Evolutionary conservation across 2,888 invertebrate genomes (phyloP).

Genomic region (Lordiphosa andalusiaca): DNA sequence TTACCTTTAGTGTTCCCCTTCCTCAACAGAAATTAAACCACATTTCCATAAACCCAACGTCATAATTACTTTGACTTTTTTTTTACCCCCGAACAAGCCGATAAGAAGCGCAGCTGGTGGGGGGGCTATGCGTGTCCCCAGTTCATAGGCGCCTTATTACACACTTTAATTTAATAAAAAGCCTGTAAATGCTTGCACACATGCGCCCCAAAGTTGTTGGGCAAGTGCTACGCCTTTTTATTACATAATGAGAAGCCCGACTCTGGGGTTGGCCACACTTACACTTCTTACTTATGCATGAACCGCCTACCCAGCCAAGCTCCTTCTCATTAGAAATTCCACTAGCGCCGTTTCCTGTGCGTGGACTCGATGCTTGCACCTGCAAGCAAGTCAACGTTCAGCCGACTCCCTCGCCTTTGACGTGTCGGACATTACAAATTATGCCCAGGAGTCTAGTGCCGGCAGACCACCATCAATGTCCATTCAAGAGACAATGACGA

Average conservation of each 20-base stretch:
- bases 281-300: conserved; percentile 13
- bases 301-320: conserved; percentile 4
- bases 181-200: conserved; percentile 66
- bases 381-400: conserved; percentile 43
- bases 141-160: conserved; percentile 67
- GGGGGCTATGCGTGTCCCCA: conserved; percentile 47
- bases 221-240: conserved; percentile 61
- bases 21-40: conserved; percentile 14
- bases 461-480: conserved; percentile 67
- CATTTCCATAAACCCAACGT: conserved; percentile 64
- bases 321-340: conserved; percentile 61
- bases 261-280: conserved; percentile 32
- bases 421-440: conserved; percentile 75
- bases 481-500: conserved; percentile 56
- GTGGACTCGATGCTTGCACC: conserved; percentile 50
- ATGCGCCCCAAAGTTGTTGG: conserved; percentile 26
- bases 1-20: background rate
- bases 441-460: conserved; percentile 59
- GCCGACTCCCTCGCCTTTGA: conserved; percentile 37
- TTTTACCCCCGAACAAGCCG: conserved; percentile 26
- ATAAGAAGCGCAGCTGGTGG: conserved; percentile 22
- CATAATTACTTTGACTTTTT: conserved; percentile 69
- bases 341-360: conserved; percentile 57
- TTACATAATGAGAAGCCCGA: conserved; percentile 60
- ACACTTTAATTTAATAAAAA: conserved; percentile 71